phyloP scores from a whole-genome alignment of 1,140 invertebrate species.

The Ceratina australensis region DNA sequence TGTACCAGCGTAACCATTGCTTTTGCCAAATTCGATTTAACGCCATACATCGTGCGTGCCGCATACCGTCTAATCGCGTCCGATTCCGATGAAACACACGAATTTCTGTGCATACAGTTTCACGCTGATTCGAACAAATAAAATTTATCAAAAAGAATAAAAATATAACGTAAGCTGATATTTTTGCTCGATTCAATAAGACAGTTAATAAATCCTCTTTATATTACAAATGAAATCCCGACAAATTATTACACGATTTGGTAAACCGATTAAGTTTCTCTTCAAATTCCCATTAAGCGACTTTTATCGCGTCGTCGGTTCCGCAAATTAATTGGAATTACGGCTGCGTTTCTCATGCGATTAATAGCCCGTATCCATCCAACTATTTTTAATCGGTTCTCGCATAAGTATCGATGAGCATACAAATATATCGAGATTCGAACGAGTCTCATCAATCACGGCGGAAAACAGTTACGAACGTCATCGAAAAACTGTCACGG shows the following conservation, averaged over 20 bases:
- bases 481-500: constrained; percentile 29
- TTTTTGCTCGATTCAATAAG: too few relatives aligned
- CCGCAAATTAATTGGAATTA: constrained; percentile 4
- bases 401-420: too few relatives aligned
- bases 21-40: constrained; percentile 49
- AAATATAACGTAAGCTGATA: too few relatives aligned
- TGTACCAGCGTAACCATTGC: constrained; percentile 16
- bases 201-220: too few relatives aligned
- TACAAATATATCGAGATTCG: background rate
- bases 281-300: constrained; percentile 7
- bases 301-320: background rate
- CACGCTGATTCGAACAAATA: too few relatives aligned
- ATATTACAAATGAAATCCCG: too few relatives aligned
- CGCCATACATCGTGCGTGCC: background rate
- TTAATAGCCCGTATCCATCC: background rate
- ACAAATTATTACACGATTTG: background rate
- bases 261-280: background rate
- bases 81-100: background rate
- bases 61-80: background rate
- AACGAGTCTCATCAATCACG: constrained; percentile 31
- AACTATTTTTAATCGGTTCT: background rate
- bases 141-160: too few relatives aligned
- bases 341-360: background rate
- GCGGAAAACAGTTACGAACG: constrained; percentile 2
- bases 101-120: too few relatives aligned